phyloP scores from a whole-genome alignment of 2,797 vertebrate genomes.

The Clarias platycephalus region DNA sequence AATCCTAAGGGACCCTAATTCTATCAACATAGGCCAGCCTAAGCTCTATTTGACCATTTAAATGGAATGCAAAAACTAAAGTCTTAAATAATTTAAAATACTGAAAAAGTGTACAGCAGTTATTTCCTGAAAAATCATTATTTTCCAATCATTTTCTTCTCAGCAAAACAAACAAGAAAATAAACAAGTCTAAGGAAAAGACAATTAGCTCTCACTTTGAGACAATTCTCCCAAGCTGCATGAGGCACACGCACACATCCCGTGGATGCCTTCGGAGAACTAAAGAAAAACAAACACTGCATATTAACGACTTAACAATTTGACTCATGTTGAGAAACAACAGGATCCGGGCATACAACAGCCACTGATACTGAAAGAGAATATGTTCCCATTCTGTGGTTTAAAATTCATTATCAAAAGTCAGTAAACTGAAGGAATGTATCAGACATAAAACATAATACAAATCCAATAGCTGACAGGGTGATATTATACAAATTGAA shows the following conservation, averaged over 20 bases:
- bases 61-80: background rate
- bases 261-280: conserved; percentile 94
- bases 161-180: background rate
- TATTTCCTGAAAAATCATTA: background rate
- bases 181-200: background rate
- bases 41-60: background rate
- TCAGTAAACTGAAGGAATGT: background rate
- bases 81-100: background rate
- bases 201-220: conserved; percentile 75
- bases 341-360: background rate
- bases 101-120: background rate
- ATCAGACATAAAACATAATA: background rate
- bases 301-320: conserved; percentile 1
- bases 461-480: background rate
- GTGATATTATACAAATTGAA: background rate
- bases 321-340: background rate
- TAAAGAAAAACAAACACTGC: conserved; percentile 58
- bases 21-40: background rate
- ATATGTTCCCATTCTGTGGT: too few relatives aligned
- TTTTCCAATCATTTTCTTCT: background rate
- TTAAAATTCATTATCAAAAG: background rate
- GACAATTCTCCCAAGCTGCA: conserved; percentile 90
- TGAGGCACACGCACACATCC: conserved; percentile 92
- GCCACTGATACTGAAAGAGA: background rate
- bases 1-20: background rate